Evolutionary conservation across 2,113 vertebrate genomes (phyloP).

Genomic region (Myrmophylax atrothorax): DNA sequence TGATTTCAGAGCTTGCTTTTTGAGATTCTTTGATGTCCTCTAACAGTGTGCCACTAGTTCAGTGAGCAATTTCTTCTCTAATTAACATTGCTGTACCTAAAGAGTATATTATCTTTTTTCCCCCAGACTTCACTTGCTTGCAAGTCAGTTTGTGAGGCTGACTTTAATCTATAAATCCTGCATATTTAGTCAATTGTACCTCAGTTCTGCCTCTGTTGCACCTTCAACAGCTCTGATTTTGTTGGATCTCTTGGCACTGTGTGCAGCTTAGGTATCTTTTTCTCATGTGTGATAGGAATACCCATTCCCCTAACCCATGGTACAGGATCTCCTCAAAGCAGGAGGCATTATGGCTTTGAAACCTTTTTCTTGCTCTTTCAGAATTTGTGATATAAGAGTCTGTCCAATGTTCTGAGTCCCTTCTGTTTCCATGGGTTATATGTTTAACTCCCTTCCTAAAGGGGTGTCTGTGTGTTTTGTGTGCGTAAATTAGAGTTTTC

Average conservation of each 20-base stretch:
- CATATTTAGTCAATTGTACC: neutral
- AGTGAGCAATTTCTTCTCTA: neutral
- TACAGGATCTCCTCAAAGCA: neutral
- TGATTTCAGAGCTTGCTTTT: neutral
- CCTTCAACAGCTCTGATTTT: neutral
- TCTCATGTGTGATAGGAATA: neutral
- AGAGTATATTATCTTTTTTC: neutral
- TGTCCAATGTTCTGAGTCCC: accelerated
- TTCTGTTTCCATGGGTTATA: neutral
- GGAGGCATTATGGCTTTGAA: neutral
- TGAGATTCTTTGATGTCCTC: neutral
- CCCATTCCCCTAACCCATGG: no score
- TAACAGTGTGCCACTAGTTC: neutral
- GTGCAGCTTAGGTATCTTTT: neutral
- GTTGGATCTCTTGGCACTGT: neutral
- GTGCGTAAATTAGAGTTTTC: neutral
- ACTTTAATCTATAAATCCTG: neutral
- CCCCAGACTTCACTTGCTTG: neutral
- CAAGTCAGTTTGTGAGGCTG: neutral
- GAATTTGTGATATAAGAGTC: neutral
- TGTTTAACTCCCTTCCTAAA: neutral
- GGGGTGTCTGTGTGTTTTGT: accelerated
- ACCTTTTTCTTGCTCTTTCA: neutral
- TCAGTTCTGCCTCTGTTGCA: neutral
- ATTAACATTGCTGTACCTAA: neutral